Evolutionary conservation across 2,797 vertebrate genomes (phyloP).

Genomic region (Danio albolineatus): DNA sequence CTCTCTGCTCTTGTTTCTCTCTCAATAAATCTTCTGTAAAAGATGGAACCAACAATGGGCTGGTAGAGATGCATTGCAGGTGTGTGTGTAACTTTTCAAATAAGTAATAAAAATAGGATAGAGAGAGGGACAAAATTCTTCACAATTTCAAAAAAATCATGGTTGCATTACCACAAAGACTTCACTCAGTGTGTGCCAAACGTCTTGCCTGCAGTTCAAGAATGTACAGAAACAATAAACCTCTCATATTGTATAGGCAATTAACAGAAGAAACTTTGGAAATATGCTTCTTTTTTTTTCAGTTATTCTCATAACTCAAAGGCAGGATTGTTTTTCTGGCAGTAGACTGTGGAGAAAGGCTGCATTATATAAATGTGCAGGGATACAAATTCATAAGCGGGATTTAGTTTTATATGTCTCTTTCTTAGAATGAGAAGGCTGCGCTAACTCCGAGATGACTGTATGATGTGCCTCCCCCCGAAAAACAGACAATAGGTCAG

Average conservation of each 20-base stretch:
- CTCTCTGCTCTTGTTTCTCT: neutral
- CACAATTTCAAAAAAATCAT: conserved; percentile 64
- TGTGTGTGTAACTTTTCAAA: conserved; percentile 72
- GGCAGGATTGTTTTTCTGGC: conserved; percentile 62
- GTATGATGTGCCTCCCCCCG: conserved; percentile 54
- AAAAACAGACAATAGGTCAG: conserved; percentile 54
- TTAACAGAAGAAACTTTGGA: conserved; percentile 64
- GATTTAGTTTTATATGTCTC: conserved; percentile 59
- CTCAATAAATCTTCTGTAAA: conserved; percentile 33
- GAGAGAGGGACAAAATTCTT: conserved; percentile 64
- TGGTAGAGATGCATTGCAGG: conserved; percentile 71
- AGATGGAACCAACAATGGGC: conserved; percentile 60
- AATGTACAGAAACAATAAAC: conserved; percentile 75
- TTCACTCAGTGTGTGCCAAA: conserved; percentile 70
- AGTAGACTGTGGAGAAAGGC: conserved; percentile 55
- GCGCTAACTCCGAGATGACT: conserved; percentile 49
- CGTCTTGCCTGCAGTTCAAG: conserved; percentile 63
- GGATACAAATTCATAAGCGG: conserved; percentile 57
- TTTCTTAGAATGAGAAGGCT: conserved; percentile 48
- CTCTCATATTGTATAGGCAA: conserved; percentile 74
- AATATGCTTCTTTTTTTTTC: conserved; percentile 62
- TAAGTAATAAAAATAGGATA: conserved; percentile 68
- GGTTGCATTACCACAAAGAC: conserved; percentile 74
- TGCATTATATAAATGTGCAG: conserved; percentile 61
- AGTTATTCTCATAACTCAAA: conserved; percentile 57